Evolutionary conservation across 2,888 invertebrate species (phyloP), one percentile per base, ranked within the genome.

Genomic region (Zygothrica quintamaculata): DNA sequence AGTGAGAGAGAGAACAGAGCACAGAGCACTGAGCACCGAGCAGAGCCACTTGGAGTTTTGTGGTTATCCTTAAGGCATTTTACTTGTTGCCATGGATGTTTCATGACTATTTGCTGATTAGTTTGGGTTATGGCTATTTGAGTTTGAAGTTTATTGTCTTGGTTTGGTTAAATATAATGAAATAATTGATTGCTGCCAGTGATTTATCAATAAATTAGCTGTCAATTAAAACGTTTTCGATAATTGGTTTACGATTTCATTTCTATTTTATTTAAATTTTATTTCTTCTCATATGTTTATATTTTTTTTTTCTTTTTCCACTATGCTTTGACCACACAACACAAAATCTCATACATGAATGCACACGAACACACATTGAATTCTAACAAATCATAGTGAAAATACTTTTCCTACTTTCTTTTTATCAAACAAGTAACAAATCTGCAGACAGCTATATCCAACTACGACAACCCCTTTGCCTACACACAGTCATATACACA

Each of bases 61-160:
- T 36, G 26, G 34, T 48, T 12, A 13, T 33, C 53, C 61, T 36
- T 55, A 52, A 60, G 64, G 31, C 59, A 44, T 44, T 48, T 66
- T 60, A 64, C 71, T 77, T 69, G 77, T 74, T 62, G 71, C 58
- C 69, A 37, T 7, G 29, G 29, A 5, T 29, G 29, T 29, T 29
- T 22, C 18, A 5, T 9, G 57, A 50, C 69, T 64, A 52, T 75
- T 70, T 59, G 73, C 71, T 74, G 81, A 82, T 82, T 86, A 75
- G 84, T 80, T 74, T 86, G 51, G 66, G 57, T 71, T 68, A 68
- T 65, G 56, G 58, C 65, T 61, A 65, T 84, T 82, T 82, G 65
- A 66, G 66, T 72, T 76, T 74, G 76, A 39, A 57, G 61, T 74
- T 68, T 71, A 74, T 71, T 68, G 53, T 59, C 42, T 56, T 5